Conservation (phyloP, 1,140 invertebrate genomes). For the Lasioglossum albipes region DNA sequence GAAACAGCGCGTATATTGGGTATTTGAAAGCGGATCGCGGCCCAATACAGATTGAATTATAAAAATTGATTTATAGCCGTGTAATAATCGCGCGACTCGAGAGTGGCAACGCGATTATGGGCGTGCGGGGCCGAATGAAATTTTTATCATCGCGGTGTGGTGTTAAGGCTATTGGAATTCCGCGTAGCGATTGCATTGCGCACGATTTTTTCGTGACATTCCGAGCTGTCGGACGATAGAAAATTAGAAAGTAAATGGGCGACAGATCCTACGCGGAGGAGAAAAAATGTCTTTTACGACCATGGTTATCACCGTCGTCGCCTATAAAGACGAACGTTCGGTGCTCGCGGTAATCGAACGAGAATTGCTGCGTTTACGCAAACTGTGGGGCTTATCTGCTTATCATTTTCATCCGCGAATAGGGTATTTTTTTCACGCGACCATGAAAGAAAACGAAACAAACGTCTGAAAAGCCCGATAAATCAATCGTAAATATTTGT, state of each 20-base stretch:
- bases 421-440: no score
- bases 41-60: no score
- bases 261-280: constrained; percentile 1
- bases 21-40: no score
- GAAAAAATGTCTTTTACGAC: constrained; percentile 28
- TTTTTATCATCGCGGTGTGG: background rate
- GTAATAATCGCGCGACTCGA: no score
- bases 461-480: background rate
- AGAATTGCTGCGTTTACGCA: background rate
- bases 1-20: no score
- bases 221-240: background rate
- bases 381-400: background rate
- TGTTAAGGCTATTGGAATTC: constrained; percentile 12
- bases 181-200: constrained; percentile 9
- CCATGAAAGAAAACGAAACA: background rate
- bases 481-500: background rate
- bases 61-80: no score
- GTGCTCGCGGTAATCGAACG: background rate
- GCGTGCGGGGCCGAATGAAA: no score
- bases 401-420: background rate
- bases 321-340: constrained; percentile 5
- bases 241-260: constrained; percentile 31
- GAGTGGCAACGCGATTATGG: no score
- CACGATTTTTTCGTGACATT: background rate
- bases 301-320: constrained; percentile 8